phyloP scores from a whole-genome alignment of 1,140 invertebrate genomes.

The Macrotrachela quadricornifera region DNA sequence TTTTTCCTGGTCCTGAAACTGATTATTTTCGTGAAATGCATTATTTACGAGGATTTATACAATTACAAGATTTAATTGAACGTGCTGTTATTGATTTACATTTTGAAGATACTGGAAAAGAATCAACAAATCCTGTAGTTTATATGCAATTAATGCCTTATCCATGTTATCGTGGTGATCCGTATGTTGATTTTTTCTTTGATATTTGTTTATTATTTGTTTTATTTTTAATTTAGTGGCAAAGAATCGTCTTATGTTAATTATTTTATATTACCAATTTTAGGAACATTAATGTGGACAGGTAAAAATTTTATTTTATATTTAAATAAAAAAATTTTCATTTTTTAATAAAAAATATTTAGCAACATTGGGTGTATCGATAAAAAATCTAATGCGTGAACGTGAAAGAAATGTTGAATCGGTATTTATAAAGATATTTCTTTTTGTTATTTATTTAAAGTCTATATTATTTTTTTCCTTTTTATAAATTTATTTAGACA shows the following conservation, averaged over 20 bases:
- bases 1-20: constrained; percentile 28
- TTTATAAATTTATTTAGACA: constrained; percentile 14
- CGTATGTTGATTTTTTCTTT: too few species aligned
- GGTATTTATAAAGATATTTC: too few species aligned
- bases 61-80: constrained; percentile 32
- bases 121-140: too few species aligned
- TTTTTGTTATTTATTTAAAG: too few species aligned
- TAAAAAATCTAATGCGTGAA: constrained; percentile 27
- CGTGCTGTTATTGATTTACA: constrained; percentile 23
- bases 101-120: constrained; percentile 7
- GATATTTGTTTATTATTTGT: too few species aligned
- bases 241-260: constrained; percentile 6
- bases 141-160: too few species aligned
- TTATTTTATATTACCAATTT: constrained; percentile 8
- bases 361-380: constrained; percentile 19
- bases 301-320: neutral
- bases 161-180: too few species aligned
- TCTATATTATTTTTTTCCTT: neutral
- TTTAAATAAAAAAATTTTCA: too few species aligned
- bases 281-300: constrained; percentile 8
- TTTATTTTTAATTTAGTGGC: neutral
- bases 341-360: too few species aligned
- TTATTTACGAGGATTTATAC: constrained; percentile 31
- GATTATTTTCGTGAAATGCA: constrained; percentile 26
- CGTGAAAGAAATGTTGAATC: constrained; percentile 29